Evolutionary conservation across 2,888 invertebrate genomes (phyloP).

Genomic region (Ceraclea dissimilis): DNA sequence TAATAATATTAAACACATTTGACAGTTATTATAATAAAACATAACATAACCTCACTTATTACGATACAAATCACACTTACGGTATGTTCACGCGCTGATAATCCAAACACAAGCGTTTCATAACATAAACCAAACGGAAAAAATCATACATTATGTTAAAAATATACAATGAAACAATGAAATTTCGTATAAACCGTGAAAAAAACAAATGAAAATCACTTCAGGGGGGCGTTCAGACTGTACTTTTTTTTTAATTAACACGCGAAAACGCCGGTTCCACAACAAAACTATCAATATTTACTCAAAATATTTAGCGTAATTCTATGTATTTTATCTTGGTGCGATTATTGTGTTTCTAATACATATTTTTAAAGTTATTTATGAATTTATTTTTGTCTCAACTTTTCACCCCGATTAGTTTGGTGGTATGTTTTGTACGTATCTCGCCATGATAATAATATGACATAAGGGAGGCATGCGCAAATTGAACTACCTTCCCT

Average conservation of each 20-base stretch:
- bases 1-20: no score
- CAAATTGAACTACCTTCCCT: neutral
- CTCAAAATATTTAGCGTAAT: no score
- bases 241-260: neutral
- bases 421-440: neutral
- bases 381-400: no score
- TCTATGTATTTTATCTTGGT: no score
- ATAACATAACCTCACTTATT: neutral
- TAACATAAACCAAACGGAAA: neutral
- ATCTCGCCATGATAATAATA: neutral
- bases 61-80: neutral
- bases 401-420: no score
- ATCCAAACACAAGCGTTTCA: neutral
- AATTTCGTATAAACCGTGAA: neutral
- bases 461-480: neutral
- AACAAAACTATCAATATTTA: no score
- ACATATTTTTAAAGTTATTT: no score
- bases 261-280: no score
- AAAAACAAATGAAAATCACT: neutral
- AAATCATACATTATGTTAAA: neutral
- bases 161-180: neutral
- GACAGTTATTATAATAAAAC: no score
- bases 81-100: neutral
- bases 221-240: conserved; percentile 1
- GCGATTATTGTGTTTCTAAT: no score